Percentiles rank a stretch among this genome's conserved stretches.
Conservation (phyloP, 1,140 invertebrate genomes). For the Apolygus lucorum region DNA sequence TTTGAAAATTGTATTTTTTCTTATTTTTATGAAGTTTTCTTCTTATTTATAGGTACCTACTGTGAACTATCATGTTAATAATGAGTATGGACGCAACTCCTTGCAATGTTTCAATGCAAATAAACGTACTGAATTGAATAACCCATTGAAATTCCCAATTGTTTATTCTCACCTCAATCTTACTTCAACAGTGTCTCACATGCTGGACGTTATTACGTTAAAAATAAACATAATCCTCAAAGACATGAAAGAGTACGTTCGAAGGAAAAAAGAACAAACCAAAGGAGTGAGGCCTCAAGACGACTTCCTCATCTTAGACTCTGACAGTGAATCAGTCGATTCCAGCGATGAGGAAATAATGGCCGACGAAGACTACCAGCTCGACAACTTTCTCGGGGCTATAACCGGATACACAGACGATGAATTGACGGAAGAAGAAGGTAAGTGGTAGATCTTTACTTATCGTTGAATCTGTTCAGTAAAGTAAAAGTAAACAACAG, state of each 20-base stretch:
- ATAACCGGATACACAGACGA: slow-evolving; percentile 5
- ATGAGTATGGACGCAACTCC: too few species aligned
- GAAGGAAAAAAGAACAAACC: slow-evolving; percentile 4
- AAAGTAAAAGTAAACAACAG: too few species aligned
- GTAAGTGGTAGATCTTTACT: too few species aligned
- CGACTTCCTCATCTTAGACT: not conserved
- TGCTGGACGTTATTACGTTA: slow-evolving; percentile 8
- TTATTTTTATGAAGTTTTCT: too few species aligned
- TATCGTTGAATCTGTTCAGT: too few species aligned
- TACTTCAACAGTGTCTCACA: slow-evolving; percentile 19
- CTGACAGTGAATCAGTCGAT: not conserved
- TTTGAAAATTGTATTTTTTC: too few species aligned
- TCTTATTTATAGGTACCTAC: too few species aligned
- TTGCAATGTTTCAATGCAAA: too few species aligned
- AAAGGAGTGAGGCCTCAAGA: not conserved
- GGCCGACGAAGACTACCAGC: slow-evolving; percentile 3
- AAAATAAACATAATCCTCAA: slow-evolving; percentile 18
- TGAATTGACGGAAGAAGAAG: not conserved
- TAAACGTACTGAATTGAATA: too few species aligned
- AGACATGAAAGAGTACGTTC: slow-evolving; percentile 5
- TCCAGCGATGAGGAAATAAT: not conserved
- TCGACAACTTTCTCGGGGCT: not conserved
- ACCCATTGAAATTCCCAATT: too few species aligned
- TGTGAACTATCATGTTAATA: too few species aligned
- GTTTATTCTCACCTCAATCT: too few species aligned